These are phyloP conservation scores for Acanthosepion lycidas DNA, from an alignment of 2,888 invertebrate genomes.

Conservation along the genomic window DNA sequence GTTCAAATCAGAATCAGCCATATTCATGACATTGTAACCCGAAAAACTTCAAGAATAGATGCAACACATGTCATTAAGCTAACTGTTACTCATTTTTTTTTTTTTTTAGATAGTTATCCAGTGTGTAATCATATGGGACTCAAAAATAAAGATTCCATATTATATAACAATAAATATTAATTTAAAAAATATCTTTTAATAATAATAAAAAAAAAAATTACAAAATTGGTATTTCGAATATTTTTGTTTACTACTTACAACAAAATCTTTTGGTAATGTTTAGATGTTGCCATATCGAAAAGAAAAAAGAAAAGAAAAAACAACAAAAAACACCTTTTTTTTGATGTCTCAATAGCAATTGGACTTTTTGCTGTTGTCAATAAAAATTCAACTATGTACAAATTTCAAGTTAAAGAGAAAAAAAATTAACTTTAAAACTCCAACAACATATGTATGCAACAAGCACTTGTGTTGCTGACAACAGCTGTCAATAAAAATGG, in stretches of 20 bases:
- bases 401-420: neutral
- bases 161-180: neutral
- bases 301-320: neutral
- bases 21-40: too few species aligned
- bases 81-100: neutral
- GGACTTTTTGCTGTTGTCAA: neutral
- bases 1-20: too few species aligned
- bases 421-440: neutral
- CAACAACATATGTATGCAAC: neutral
- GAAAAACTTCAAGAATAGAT: too few species aligned
- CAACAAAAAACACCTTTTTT: neutral
- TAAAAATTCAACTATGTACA: constrained; percentile 4
- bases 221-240: too few species aligned
- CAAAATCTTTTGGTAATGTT: neutral
- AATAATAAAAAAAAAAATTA: too few species aligned
- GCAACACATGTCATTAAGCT: neutral
- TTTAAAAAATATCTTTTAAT: neutral
- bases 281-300: neutral
- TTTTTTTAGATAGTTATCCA: neutral
- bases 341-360: neutral
- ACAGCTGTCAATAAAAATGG: neutral
- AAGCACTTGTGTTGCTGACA: neutral
- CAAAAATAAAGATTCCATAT: neutral
- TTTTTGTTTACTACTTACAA: too few species aligned
- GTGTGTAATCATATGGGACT: neutral